These are phyloP conservation scores for Alaudala cheleensis DNA, from an alignment of 2,113 vertebrate species.

Conservation along the genomic window DNA sequence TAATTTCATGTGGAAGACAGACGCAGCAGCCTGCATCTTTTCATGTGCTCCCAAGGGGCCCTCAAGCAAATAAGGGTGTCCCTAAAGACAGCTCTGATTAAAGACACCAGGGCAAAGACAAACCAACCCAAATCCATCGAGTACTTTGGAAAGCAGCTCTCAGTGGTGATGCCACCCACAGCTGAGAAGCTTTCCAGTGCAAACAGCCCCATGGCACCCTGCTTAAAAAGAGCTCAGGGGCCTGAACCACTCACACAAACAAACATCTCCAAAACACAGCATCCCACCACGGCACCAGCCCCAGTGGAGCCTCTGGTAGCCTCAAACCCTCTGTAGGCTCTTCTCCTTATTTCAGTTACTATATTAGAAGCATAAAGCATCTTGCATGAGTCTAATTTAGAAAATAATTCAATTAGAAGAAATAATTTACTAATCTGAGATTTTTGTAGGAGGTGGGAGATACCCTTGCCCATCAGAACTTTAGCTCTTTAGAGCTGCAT, in stretches of 20 bases:
- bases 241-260: background rate
- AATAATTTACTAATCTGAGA: background rate
- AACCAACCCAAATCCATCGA: accelerated
- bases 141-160: background rate
- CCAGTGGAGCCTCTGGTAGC: background rate
- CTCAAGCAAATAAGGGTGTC: background rate
- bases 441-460: background rate
- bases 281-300: background rate
- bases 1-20: background rate
- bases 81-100: background rate
- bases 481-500: background rate
- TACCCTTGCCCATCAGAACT: background rate
- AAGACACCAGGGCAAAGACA: background rate
- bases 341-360: background rate
- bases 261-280: background rate
- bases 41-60: background rate
- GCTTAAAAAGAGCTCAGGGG: background rate
- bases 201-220: background rate
- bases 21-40: background rate
- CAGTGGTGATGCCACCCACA: accelerated
- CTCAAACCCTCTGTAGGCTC: background rate
- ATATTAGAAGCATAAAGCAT: background rate
- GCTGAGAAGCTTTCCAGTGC: background rate
- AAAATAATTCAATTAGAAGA: background rate
- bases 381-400: background rate